Base-by-base conservation (phyloP, 2,113 vertebrate genomes). In the Epinephelus fuscoguttatus region DNA sequence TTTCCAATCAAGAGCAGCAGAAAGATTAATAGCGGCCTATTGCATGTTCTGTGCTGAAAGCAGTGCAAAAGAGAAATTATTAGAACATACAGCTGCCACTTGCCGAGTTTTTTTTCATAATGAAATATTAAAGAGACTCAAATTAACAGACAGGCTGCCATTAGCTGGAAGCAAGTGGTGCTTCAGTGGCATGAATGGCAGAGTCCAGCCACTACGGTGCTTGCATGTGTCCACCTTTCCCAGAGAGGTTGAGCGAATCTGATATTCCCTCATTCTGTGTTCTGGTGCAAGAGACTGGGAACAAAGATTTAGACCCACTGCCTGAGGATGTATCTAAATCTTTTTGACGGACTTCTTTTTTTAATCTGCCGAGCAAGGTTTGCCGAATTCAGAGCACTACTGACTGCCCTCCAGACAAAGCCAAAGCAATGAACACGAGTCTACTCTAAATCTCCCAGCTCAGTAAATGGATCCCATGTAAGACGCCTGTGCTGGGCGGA, bases 1-100 rank as follows among this genome's bases (percentile, higher is more conserved):
- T 93, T 94, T 92, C 82, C 87, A 93, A 92, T 94, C 93, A 93
- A 85, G 89, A 88, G 89, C 66, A 86, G 88, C 78, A 81, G 68
- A 86, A 80, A 93, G 92, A 94, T 94, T 90, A 95, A 87, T 86
- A 82, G 64, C 64, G 42, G 66, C 73, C 73, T 59, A 75, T 42
- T 69, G 53, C 80, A 80, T 59, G 71, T 64, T 78, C 71, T 33
- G 42, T 49, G 47, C 42, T 63, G 14, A 70, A 64, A 63, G 70
- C 61, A n/a, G 62, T 25, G 78, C 80, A 84, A 50, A 78, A 70
- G 62, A 75, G 64, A 81, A 77, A 69, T 42, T 59, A 66, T 70
- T 33, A 76, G 18, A 47, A 73, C 85, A 80, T 52, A 80, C 67
- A 59, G 73, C 56, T 1, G 25, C 82, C 64, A 68, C 78, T 77